A percentile compares a stretch with the other conserved stretches of the same genome.
Conservation (phyloP, 2,888 invertebrate genomes). For the Spisula solida region DNA sequence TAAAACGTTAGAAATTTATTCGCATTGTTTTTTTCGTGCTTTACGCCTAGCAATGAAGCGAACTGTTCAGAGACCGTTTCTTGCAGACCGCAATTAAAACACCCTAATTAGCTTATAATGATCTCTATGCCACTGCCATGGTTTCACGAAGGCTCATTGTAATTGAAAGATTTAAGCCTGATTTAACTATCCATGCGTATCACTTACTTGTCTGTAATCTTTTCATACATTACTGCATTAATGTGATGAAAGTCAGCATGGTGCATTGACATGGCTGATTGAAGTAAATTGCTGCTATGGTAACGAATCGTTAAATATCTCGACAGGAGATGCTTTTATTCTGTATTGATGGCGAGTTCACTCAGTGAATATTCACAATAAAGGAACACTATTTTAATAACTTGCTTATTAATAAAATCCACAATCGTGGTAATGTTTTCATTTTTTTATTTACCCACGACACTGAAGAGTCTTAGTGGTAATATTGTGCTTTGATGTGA, state of each 20-base stretch:
- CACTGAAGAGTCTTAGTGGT: neutral
- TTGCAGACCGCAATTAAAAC: neutral
- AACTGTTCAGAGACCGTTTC: neutral
- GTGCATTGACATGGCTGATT: neutral
- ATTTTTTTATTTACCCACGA: neutral
- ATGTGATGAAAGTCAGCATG: neutral
- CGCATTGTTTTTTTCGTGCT: too few relatives aligned
- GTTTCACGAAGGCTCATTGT: neutral
- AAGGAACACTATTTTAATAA: neutral
- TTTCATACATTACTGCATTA: conserved; percentile 12
- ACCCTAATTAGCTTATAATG: neutral
- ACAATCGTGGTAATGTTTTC: conserved; percentile 8
- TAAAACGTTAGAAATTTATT: too few relatives aligned
- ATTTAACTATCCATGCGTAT: neutral
- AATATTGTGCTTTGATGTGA: too few relatives aligned
- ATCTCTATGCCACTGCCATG: neutral
- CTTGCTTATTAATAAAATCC: conserved; percentile 10
- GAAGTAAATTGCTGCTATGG: neutral
- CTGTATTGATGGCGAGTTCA: neutral
- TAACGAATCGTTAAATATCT: conserved; percentile 18
- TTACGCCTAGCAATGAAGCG: too few relatives aligned
- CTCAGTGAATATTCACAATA: neutral
- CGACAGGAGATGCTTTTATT: neutral
- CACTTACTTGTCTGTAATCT: neutral
- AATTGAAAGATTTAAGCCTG: neutral